phyloP scores from a whole-genome alignment of 2,888 invertebrate genomes.

The Philhelius pedissequus region DNA sequence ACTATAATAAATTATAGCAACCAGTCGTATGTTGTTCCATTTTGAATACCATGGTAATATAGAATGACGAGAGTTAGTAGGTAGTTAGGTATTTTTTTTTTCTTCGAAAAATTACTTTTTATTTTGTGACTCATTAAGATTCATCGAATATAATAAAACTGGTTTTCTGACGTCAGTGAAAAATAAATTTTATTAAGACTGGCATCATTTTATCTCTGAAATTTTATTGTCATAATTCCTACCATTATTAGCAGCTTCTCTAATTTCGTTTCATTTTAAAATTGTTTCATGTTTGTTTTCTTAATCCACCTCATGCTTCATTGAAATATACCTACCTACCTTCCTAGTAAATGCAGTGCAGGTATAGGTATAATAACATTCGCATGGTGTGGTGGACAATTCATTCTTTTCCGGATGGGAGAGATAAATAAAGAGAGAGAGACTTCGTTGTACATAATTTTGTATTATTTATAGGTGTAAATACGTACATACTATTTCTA shows the following conservation, averaged over 20 bases:
- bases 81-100: no score
- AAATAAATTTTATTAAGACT: constrained; percentile 25
- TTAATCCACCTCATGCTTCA: neutral
- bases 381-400: neutral
- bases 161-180: constrained; percentile 46
- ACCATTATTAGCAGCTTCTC: neutral
- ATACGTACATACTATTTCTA: no score
- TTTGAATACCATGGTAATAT: constrained; percentile 14
- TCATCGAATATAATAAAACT: neutral
- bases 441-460: neutral
- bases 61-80: neutral
- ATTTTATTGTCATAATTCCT: neutral
- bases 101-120: neutral
- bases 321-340: no score
- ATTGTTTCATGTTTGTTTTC: constrained; percentile 16
- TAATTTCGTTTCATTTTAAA: constrained; percentile 19
- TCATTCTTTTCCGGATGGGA: neutral
- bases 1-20: no score
- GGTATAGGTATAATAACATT: neutral
- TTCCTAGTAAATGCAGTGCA: no score
- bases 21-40: constrained; percentile 41
- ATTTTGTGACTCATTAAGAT: constrained; percentile 45
- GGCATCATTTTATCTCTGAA: constrained; percentile 21
- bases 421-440: neutral
- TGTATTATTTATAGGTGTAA: neutral